Evolutionary conservation across 2,888 invertebrate species (phyloP).

Genomic region (Eucriotettix oculatus): DNA sequence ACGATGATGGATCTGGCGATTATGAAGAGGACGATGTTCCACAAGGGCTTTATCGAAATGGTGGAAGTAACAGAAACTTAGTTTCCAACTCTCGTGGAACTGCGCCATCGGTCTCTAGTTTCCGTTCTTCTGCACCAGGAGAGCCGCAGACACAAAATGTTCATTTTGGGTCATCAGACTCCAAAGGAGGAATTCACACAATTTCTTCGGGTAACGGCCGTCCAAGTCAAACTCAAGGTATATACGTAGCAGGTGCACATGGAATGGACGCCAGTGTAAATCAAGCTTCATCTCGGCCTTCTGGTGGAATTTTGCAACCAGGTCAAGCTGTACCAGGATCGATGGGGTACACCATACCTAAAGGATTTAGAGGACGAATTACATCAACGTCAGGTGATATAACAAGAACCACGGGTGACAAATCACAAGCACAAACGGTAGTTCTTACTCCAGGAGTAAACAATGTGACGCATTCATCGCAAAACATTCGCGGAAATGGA

Average conservation of each 20-base stretch:
- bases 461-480: conserved; percentile 17
- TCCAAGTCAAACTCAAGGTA: conserved; percentile 38
- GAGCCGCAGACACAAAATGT: too few species aligned
- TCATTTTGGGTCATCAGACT: neutral
- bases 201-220: neutral
- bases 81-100: neutral
- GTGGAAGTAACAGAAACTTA: neutral
- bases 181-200: neutral
- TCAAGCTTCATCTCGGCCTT: too few species aligned
- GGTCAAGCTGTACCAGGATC: conserved; percentile 50
- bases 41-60: neutral
- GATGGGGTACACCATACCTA: conserved; percentile 46
- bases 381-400: conserved; percentile 42
- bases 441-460: conserved; percentile 33
- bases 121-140: too few species aligned
- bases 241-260: conserved; percentile 38
- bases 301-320: conserved; percentile 40
- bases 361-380: conserved; percentile 49
- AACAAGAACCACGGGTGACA: conserved; percentile 32
- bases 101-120: too few species aligned
- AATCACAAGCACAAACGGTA: conserved; percentile 51
- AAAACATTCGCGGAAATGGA: too few species aligned
- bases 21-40: conserved; percentile 34
- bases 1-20: conserved; percentile 32
- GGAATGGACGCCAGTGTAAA: conserved; percentile 31